phyloP scores from a whole-genome alignment of 2,113 vertebrate genomes.

The Panurus biarmicus region DNA sequence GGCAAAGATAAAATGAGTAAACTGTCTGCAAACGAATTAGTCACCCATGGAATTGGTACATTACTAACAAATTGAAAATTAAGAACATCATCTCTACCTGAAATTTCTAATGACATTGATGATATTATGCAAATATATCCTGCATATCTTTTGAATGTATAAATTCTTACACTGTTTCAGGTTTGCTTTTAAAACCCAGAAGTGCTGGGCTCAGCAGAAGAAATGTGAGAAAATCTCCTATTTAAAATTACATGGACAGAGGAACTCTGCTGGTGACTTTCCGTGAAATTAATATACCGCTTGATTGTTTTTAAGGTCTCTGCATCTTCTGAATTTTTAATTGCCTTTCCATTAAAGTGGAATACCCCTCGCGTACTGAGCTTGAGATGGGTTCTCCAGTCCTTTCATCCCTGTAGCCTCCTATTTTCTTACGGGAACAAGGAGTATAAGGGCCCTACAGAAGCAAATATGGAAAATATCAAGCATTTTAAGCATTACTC shows the following conservation, averaged over 20 bases:
- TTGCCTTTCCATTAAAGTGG: constrained; percentile 31
- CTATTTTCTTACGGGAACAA: neutral
- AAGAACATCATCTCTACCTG: neutral
- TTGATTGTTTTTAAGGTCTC: constrained; percentile 51
- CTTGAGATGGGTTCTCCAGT: neutral
- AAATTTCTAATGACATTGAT: neutral
- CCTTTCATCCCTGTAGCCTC: neutral
- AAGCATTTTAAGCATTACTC: neutral
- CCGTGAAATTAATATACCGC: constrained; percentile 30
- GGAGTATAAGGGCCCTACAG: neutral
- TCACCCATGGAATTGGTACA: neutral
- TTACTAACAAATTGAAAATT: neutral
- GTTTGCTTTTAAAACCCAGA: constrained; percentile 7
- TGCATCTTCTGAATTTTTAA: constrained; percentile 43
- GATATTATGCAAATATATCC: neutral
- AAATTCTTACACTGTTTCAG: neutral
- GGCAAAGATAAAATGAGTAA: constrained; percentile 3
- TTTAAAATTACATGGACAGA: constrained; percentile 1
- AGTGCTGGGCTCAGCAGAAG: neutral
- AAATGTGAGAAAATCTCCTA: constrained; percentile 38
- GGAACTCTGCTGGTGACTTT: neutral
- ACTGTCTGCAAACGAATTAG: constrained; percentile 9
- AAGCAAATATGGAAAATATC: constrained; percentile 1
- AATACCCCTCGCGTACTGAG: neutral
- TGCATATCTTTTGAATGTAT: neutral